Conservation (phyloP, 2,797 vertebrate species). For the Cirrhinus mrigala region DNA sequence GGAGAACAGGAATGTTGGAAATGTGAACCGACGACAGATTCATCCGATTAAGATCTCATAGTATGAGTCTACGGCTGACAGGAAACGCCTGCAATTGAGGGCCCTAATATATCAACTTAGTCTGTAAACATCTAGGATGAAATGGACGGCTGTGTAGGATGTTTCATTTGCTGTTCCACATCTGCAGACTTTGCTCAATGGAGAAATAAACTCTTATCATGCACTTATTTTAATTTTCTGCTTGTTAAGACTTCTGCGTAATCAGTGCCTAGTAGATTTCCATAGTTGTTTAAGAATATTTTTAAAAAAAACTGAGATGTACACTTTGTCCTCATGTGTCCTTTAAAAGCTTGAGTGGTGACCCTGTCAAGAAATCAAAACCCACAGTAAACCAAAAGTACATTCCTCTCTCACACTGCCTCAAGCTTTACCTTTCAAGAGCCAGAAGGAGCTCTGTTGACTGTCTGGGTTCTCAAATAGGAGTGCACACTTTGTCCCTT, state of each 20-base stretch:
- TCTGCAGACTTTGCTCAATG: not conserved
- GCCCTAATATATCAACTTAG: not conserved
- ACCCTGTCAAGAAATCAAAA: slow-evolving; percentile 56
- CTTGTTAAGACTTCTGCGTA: slow-evolving; percentile 60
- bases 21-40: not conserved
- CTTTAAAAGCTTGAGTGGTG: slow-evolving; percentile 72
- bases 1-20: slow-evolving; percentile 38
- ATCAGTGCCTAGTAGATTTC: slow-evolving; percentile 72
- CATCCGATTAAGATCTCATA: slow-evolving; percentile 9
- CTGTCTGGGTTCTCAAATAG: slow-evolving; percentile 6
- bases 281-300: slow-evolving; percentile 56
- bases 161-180: not conserved
- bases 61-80: not conserved
- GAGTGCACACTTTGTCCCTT: slow-evolving; percentile 40
- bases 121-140: not conserved
- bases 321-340: slow-evolving; percentile 75
- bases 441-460: slow-evolving; percentile 7
- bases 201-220: slow-evolving; percentile 1
- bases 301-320: slow-evolving; percentile 47
- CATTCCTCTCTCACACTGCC: slow-evolving; percentile 16
- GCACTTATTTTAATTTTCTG: slow-evolving; percentile 8
- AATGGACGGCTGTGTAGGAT: not conserved
- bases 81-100: slow-evolving; percentile 20
- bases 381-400: slow-evolving; percentile 71
- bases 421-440: slow-evolving; percentile 7